Percentiles rank a stretch among this genome's conserved stretches.
phyloP scores from a whole-genome alignment of 2,888 invertebrate genomes.

The Ectemnius lituratus region DNA sequence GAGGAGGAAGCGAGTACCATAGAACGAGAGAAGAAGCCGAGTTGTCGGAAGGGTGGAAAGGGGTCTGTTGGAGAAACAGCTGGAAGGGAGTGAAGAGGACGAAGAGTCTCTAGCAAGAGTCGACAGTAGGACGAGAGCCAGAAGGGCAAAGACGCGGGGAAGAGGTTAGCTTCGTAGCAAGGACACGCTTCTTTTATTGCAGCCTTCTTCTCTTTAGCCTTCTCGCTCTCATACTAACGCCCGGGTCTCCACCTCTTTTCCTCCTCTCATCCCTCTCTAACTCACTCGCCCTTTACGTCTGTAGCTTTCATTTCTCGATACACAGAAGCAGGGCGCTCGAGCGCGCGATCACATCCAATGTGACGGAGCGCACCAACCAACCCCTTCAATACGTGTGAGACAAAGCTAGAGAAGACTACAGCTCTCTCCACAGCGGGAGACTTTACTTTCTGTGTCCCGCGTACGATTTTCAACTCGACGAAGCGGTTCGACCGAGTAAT shows the following conservation, averaged over 20 bases:
- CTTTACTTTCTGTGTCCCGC: slow-evolving; percentile 56
- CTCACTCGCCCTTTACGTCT: not conserved
- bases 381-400: too few relatives aligned
- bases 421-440: slow-evolving; percentile 37
- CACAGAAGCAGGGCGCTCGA: slow-evolving; percentile 11
- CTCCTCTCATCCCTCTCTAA: slow-evolving; percentile 7
- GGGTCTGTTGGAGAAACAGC: slow-evolving; percentile 18
- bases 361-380: too few relatives aligned
- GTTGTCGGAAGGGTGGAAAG: not conserved
- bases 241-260: not conserved
- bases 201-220: slow-evolving; percentile 24
- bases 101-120: slow-evolving; percentile 8
- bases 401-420: too few relatives aligned
- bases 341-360: not conserved
- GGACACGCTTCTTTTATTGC: slow-evolving; percentile 56
- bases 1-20: not conserved
- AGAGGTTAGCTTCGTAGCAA: slow-evolving; percentile 50
- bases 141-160: slow-evolving; percentile 42
- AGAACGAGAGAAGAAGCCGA: slow-evolving; percentile 9
- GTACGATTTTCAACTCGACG: slow-evolving; percentile 66
- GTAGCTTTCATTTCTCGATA: slow-evolving; percentile 16
- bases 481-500: slow-evolving; percentile 64
- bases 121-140: slow-evolving; percentile 23
- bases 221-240: not conserved
- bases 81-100: slow-evolving; percentile 10